Conservation (phyloP, 2,888 invertebrate genomes). For the Choreutis nemorana region DNA sequence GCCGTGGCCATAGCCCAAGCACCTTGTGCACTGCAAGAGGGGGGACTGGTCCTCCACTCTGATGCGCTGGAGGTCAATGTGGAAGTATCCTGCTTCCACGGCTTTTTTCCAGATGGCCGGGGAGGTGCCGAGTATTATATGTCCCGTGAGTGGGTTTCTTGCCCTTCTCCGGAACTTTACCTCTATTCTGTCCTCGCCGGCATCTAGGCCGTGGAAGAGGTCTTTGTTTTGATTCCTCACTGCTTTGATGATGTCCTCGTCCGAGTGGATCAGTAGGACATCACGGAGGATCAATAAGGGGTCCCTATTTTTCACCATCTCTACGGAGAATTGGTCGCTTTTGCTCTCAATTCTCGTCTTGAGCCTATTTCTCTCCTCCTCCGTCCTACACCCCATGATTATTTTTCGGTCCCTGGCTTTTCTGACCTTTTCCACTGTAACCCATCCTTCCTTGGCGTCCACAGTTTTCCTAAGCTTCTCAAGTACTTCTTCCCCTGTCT, state of each 20-base stretch:
- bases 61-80: slow-evolving; percentile 6
- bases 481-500: not conserved
- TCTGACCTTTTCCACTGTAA: not conserved
- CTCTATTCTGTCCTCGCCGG: not conserved
- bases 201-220: not conserved
- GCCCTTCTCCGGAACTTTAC: not conserved
- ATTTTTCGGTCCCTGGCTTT: not conserved
- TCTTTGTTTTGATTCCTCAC: not conserved
- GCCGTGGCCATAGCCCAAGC: slow-evolving; percentile 10
- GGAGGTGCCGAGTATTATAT: not conserved
- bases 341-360: not conserved
- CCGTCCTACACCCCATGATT: not conserved
- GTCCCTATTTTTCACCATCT: not conserved
- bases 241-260: not conserved
- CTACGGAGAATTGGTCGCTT: not conserved
- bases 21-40: slow-evolving; percentile 9
- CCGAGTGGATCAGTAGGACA: not conserved
- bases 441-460: not conserved
- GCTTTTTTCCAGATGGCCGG: not conserved
- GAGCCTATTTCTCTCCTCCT: not conserved
- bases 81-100: not conserved
- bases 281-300: not conserved
- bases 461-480: not conserved
- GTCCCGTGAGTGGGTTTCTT: not conserved
- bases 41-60: slow-evolving; percentile 10